Percentiles rank a stretch among this genome's conserved stretches.
Conservation (phyloP, 1,140 invertebrate genomes). For the Solen grandis region DNA sequence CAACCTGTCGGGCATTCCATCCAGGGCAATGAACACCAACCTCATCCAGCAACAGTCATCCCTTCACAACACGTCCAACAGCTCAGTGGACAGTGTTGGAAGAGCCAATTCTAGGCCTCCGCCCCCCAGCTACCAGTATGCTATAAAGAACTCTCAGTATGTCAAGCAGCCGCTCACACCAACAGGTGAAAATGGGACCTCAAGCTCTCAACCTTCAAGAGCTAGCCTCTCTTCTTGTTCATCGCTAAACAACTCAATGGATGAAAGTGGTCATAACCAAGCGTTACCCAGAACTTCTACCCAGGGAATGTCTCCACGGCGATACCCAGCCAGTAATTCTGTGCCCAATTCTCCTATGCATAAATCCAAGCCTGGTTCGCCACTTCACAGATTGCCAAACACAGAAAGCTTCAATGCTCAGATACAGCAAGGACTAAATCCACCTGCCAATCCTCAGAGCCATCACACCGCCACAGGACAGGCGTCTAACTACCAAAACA, state of each 20-base stretch:
- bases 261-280: constrained; percentile 4
- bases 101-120: constrained; percentile 4
- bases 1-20: not conserved
- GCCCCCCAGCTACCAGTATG: constrained; percentile 53
- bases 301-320: not conserved
- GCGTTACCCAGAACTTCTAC: not conserved
- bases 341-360: not conserved
- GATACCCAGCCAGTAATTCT: not conserved
- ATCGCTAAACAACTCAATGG: constrained; percentile 43
- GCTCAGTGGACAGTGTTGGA: constrained; percentile 46
- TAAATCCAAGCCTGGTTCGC: not conserved
- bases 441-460: not conserved
- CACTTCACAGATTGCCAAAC: not conserved
- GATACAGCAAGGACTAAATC: not conserved
- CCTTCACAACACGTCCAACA: constrained; percentile 31
- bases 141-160: constrained; percentile 49
- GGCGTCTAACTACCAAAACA: not conserved
- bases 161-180: constrained; percentile 19
- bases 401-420: not conserved
- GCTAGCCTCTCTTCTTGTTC: constrained; percentile 23
- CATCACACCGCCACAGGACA: not conserved
- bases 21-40: not conserved
- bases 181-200: not conserved
- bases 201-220: not conserved
- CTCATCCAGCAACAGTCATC: not conserved